A percentile compares a stretch with the other conserved stretches of the same genome.
phyloP scores from a whole-genome alignment of 2,888 invertebrate genomes.

The Melinopterus prodromus region DNA sequence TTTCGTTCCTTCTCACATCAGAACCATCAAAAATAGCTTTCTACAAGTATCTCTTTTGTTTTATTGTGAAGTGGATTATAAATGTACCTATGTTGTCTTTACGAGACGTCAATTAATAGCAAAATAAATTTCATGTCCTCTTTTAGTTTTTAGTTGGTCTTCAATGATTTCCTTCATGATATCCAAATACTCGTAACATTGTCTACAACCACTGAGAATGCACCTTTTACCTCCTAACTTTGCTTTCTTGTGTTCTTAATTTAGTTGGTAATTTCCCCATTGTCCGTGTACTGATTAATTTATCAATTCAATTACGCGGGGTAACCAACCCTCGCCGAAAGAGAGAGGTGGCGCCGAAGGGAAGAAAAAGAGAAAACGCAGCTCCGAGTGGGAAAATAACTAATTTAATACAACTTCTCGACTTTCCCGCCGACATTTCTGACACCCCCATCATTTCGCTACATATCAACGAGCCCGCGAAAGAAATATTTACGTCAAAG shows the following conservation, averaged over 20 bases:
- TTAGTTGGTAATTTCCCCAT: not conserved
- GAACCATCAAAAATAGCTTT: no score
- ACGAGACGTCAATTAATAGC: no score
- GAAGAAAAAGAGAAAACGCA: not conserved
- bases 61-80: no score
- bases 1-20: no score
- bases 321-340: not conserved
- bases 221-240: no score
- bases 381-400: not conserved
- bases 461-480: not conserved
- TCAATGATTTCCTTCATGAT: no score
- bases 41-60: no score
- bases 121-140: no score
- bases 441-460: not conserved
- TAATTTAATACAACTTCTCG: slow-evolving; percentile 4
- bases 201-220: no score
- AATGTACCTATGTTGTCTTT: no score
- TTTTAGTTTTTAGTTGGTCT: no score
- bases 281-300: not conserved
- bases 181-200: no score
- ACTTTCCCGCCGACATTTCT: not conserved
- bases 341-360: not conserved
- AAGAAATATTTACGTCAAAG: slow-evolving; percentile 4
- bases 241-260: not conserved
- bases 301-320: not conserved